Base-by-base conservation (phyloP, 2,888 invertebrate species). In the Stenodera caucasica region DNA sequence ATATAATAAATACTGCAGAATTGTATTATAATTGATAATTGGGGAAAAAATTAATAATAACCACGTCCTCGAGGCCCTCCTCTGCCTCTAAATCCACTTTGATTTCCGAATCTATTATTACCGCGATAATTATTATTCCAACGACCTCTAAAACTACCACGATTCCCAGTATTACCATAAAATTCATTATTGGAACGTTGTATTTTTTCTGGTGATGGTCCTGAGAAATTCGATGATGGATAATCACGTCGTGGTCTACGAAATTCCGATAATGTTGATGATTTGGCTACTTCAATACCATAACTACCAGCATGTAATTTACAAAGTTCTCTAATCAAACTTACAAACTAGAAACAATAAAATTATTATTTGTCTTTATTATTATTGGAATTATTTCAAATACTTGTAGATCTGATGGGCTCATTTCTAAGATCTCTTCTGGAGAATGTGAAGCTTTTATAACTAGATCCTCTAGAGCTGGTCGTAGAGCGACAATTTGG, bases 401-500 rank as follows among this genome's bases (percentile, higher is more conserved):
- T 70, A 91, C 88, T 83, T 89, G 88, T 30, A 84, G 82, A 68
- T 92, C 90, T 0, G 75, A 50, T 0, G 86, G 84, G 4, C 84
- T 81, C 73, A 90, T 85, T 37, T 89, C 84, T 26, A 89, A 74
- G 0, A 94, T 87, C 2, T 86, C 82, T 74, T 92, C 92, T 0
- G 98, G 97, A 60, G 92, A 85, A 56, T 87, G 84, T 2, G 95
- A 90, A 0, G 91, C 90, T 58, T 89, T 82, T 8, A 94, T 87
- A 3, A 98, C 89, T 1, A 98, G 82, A 66, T 88, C 85, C 81
- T 98, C 98, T 6, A 98, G 76, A 2, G 93, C 93, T 0, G 97
- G 96, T 30, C 97, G 86, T 6, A 99, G 82, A 1, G 95, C 92
- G 0, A 92, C 88, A 56, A 98, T 86, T 33, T 89, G 84, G 0